phyloP scores from a whole-genome alignment of 1,140 invertebrate genomes.

The Cyphomyrmex costatus region DNA sequence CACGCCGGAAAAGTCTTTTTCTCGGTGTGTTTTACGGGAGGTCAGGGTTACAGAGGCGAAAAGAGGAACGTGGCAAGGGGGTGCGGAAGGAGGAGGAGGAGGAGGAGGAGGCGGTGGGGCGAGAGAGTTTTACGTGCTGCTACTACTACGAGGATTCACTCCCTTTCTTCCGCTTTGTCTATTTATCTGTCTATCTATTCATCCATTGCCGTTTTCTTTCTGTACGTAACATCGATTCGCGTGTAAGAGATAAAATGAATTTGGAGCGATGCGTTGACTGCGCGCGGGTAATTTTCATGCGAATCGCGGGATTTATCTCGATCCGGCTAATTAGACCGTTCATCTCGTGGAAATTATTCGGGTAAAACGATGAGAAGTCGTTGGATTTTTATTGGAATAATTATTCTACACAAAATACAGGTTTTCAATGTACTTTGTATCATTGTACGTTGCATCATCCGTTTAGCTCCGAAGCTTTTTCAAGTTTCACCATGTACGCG shows the following conservation, averaged over 20 bases:
- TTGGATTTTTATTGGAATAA: neutral
- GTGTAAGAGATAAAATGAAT: slow-evolving; percentile 6
- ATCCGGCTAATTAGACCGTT: slow-evolving; percentile 3
- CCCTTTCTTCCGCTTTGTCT: neutral
- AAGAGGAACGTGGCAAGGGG: slow-evolving; percentile 70
- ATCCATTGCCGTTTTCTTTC: neutral
- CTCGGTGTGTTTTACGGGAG: slow-evolving; percentile 83
- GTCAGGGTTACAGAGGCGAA: slow-evolving; percentile 85
- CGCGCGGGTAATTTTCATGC: neutral
- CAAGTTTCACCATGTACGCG: neutral
- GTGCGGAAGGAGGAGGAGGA: slow-evolving; percentile 1
- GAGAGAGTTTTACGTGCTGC: slow-evolving; percentile 73
- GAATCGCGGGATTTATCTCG: slow-evolving; percentile 5
- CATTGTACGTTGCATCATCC: neutral
- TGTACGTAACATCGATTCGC: neutral
- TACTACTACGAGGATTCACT: slow-evolving; percentile 47
- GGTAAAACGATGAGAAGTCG: neutral
- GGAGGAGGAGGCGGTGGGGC: slow-evolving; percentile 40
- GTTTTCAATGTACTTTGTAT: neutral
- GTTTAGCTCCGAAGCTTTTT: neutral
- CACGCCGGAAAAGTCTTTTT: slow-evolving; percentile 84
- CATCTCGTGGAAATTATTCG: neutral
- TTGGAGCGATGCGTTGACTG: neutral
- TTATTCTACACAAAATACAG: neutral
- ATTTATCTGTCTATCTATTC: slow-evolving; percentile 31